Conservation (phyloP, 2,113 vertebrate species). For the Axis porcinus region DNA sequence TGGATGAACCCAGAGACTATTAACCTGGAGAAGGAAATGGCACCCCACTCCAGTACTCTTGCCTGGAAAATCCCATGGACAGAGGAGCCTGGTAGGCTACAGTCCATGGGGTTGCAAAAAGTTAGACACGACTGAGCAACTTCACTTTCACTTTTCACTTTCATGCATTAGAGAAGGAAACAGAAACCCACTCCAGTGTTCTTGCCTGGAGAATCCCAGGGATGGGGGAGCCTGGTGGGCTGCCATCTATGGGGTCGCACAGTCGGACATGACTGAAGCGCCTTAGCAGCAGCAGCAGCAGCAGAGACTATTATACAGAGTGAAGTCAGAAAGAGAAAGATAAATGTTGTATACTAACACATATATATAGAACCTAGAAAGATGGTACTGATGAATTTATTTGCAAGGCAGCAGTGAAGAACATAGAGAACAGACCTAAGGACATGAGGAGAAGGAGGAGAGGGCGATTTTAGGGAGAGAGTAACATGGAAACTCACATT, state of each 20-base stretch:
- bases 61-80: not conserved
- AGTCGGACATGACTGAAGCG: accelerated
- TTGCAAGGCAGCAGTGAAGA: not conserved
- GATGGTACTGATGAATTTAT: not conserved
- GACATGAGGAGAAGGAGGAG: not conserved
- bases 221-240: no score
- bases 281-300: not conserved
- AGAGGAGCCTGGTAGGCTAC: not conserved
- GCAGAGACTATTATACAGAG: not conserved
- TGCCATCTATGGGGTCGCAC: not conserved
- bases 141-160: not conserved
- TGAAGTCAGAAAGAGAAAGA: not conserved
- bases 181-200: not conserved
- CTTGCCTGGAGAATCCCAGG: not conserved
- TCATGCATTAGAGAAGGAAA: not conserved
- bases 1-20: not conserved
- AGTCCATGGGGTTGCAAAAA: not conserved
- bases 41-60: not conserved
- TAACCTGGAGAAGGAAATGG: not conserved
- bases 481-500: not conserved
- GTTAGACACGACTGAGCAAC: accelerated
- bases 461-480: not conserved
- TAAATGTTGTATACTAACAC: not conserved
- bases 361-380: not conserved
- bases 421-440: not conserved